Evolutionary conservation across 1,140 invertebrate species (phyloP).

Genomic region (Sitobion miscanthi): DNA sequence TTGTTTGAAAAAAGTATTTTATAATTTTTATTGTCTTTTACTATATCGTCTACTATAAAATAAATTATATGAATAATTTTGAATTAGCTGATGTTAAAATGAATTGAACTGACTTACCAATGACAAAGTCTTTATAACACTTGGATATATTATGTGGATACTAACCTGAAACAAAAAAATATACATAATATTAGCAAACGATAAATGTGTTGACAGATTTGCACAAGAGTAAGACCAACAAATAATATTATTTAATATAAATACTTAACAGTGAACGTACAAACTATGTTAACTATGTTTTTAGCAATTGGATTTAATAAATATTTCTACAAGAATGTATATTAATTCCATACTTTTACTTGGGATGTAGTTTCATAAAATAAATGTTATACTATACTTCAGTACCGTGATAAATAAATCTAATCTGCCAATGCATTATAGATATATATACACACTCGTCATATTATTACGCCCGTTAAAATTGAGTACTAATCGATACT

Average conservation of each 20-base stretch:
- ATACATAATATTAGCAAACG: not conserved
- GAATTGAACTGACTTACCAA: not conserved
- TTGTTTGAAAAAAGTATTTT: not conserved
- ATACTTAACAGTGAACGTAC: not conserved
- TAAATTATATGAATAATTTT: not conserved
- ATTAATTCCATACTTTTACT: not conserved
- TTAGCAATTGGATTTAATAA: not conserved
- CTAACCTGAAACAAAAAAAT: slow-evolving; percentile 28
- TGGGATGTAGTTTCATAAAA: not conserved
- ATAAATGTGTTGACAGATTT: not conserved
- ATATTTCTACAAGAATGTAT: not conserved
- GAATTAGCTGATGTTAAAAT: not conserved
- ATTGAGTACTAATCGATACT: slow-evolving; percentile 13
- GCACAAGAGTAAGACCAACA: not conserved
- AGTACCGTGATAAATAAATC: not conserved
- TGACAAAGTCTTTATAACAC: not conserved
- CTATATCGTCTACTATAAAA: not conserved
- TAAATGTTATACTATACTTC: not conserved
- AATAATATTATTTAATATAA: no score
- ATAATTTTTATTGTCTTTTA: not conserved
- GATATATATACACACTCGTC: not conserved
- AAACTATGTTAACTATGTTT: not conserved
- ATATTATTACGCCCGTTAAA: slow-evolving; percentile 1
- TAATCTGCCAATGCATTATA: not conserved
- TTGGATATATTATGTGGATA: not conserved